Evolutionary conservation across 2,797 vertebrate genomes (phyloP).

Genomic region (Poliocrania exsul): DNA sequence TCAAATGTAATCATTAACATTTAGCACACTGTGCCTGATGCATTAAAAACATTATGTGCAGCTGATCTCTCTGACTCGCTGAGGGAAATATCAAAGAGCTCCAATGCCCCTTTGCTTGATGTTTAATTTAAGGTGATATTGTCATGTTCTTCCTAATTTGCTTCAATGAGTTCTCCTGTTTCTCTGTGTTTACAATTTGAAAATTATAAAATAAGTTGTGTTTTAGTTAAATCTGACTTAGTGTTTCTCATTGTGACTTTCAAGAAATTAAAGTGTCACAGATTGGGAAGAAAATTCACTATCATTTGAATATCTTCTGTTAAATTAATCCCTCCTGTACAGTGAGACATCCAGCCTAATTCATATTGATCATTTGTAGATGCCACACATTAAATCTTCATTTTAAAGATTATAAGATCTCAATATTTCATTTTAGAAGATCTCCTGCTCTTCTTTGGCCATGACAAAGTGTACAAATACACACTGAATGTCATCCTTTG

Average conservation of each 20-base stretch:
- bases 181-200: not conserved
- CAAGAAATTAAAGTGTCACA: not conserved
- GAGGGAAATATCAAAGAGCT: not conserved
- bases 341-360: not conserved
- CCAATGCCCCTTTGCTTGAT: not conserved
- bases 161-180: not conserved
- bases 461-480: not conserved
- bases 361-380: not conserved
- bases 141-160: not conserved
- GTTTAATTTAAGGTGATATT: constrained; percentile 1
- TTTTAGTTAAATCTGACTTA: not conserved
- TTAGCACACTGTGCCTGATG: constrained; percentile 21
- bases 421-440: not conserved
- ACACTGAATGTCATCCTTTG: not conserved
- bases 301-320: not conserved
- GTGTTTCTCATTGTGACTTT: not conserved
- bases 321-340: not conserved
- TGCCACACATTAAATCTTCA: not conserved
- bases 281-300: not conserved
- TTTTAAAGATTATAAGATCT: not conserved
- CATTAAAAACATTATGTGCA: constrained; percentile 16
- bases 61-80: not conserved
- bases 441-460: not conserved
- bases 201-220: not conserved
- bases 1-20: constrained; percentile 13